These are phyloP conservation scores for Melanotaenia boesemani DNA, from an alignment of 2,797 vertebrate species.

Conservation along the genomic window DNA sequence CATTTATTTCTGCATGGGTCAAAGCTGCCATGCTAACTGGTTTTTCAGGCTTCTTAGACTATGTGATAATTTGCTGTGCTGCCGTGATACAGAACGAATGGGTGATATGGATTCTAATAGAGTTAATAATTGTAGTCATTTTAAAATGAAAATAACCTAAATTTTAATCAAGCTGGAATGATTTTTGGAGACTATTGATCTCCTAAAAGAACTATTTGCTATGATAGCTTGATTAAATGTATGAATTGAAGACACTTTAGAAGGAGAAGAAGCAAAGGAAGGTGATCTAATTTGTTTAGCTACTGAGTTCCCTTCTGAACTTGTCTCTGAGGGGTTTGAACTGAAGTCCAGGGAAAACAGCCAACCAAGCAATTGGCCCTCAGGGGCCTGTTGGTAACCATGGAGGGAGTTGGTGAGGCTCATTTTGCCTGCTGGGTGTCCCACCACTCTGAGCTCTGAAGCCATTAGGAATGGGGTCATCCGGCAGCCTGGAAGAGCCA, in stretches of 20 bases:
- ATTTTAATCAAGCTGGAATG: background rate
- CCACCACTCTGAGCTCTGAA: constrained; percentile 32
- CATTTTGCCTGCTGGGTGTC: constrained; percentile 43
- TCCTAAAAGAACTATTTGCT: background rate
- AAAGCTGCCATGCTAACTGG: too few relatives aligned
- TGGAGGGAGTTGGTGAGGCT: constrained; percentile 37
- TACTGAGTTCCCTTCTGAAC: constrained; percentile 31
- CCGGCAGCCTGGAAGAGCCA: constrained; percentile 37
- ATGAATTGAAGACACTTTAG: constrained; percentile 6
- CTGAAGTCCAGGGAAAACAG: constrained; percentile 42
- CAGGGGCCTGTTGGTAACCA: constrained; percentile 58
- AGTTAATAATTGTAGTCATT: background rate
- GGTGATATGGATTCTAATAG: constrained; percentile 2
- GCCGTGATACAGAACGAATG: constrained; percentile 1
- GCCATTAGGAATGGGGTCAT: constrained; percentile 48
- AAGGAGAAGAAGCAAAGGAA: constrained; percentile 24
- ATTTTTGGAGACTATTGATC: background rate
- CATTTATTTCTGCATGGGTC: too few relatives aligned
- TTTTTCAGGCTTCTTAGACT: background rate
- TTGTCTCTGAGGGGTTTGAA: constrained; percentile 41
- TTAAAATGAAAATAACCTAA: background rate
- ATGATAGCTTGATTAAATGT: constrained; percentile 1
- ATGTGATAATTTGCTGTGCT: background rate
- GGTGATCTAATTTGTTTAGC: constrained; percentile 75
- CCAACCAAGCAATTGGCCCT: constrained; percentile 46